Conservation (phyloP, 1,140 invertebrate genomes). For the Euwallacea similis region DNA sequence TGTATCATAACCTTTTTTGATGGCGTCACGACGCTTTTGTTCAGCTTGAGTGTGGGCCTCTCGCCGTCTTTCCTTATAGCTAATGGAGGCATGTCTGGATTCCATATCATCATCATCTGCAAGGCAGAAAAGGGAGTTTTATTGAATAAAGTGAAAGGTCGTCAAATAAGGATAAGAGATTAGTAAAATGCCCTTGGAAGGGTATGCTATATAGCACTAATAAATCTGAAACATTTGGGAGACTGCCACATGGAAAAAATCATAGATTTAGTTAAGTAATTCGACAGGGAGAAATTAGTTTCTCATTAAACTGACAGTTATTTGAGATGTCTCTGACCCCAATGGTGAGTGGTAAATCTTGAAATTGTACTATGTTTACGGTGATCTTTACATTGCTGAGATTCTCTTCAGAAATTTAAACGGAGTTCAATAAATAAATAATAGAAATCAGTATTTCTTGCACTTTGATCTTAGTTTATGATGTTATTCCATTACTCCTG, state of each 20-base stretch:
- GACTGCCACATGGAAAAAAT: too few species aligned
- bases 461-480: not conserved
- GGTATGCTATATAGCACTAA: too few species aligned
- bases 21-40: constrained; percentile 94
- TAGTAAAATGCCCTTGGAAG: too few species aligned
- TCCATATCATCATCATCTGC: constrained; percentile 78
- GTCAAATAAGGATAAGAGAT: too few species aligned
- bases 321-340: too few species aligned
- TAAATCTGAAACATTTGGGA: not conserved
- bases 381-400: not conserved
- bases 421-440: not conserved
- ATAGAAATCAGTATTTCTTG: not conserved
- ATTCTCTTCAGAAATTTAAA: not conserved
- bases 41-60: constrained; percentile 97
- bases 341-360: too few species aligned
- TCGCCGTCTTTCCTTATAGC: constrained; percentile 89
- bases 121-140: not conserved
- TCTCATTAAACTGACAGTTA: too few species aligned
- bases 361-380: too few species aligned
- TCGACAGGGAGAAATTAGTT: too few species aligned
- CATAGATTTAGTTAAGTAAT: too few species aligned
- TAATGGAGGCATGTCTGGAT: constrained; percentile 75
- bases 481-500: not conserved
- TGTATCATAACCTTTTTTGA: constrained; percentile 93
- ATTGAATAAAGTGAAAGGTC: constrained; percentile 3